Percentiles rank a stretch among this genome's conserved stretches.
Conservation (phyloP, 1,140 invertebrate genomes). For the Drosophila pruinosa region DNA sequence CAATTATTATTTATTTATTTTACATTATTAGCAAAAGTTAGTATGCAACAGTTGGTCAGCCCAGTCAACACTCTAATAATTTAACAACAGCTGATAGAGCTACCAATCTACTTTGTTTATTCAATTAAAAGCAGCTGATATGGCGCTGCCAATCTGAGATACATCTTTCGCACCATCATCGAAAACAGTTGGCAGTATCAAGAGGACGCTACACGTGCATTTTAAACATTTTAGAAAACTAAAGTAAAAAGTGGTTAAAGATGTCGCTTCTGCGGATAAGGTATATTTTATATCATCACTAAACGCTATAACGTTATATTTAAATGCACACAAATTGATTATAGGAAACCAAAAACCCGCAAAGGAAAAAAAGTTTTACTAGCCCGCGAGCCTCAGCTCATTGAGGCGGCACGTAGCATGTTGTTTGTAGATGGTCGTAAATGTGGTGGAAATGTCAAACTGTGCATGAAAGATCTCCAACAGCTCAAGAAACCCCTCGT, state of each 20-base stretch:
- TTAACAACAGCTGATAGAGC: neutral
- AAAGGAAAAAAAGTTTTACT: constrained; percentile 93
- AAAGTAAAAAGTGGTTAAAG: constrained; percentile 25
- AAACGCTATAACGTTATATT: neutral
- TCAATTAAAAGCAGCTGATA: constrained; percentile 13
- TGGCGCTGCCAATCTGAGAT: constrained; percentile 13
- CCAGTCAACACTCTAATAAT: constrained; percentile 19
- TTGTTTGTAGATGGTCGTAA: constrained; percentile 94
- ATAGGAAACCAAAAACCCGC: constrained; percentile 92
- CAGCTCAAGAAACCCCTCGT: constrained; percentile 93
- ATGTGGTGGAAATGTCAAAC: constrained; percentile 89
- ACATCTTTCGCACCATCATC: no score
- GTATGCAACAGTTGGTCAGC: constrained; percentile 24
- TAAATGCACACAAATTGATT: neutral
- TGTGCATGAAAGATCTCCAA: constrained; percentile 94
- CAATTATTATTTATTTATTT: neutral
- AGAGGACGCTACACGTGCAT: constrained; percentile 58
- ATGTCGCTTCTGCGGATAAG: constrained; percentile 78
- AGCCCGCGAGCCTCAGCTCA: constrained; percentile 92
- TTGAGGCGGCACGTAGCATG: constrained; percentile 94
- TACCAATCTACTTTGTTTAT: neutral
- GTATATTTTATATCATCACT: constrained; percentile 24
- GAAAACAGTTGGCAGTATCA: constrained; percentile 25
- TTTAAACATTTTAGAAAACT: neutral
- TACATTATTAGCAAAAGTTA: constrained; percentile 3